These are phyloP conservation scores for Tinea semifulvella DNA, from an alignment of 2,888 invertebrate species.

Conservation along the genomic window DNA sequence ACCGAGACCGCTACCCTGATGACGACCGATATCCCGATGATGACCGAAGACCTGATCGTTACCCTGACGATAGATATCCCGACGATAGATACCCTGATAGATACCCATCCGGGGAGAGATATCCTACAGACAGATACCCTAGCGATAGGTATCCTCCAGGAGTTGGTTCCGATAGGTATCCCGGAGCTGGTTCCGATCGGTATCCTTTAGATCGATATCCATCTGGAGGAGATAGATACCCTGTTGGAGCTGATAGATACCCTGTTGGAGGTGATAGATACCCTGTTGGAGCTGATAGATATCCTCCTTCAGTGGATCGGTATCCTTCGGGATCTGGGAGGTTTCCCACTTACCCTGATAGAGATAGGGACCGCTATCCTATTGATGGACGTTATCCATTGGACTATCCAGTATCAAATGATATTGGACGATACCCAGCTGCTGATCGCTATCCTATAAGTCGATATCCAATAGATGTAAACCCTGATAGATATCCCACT, in stretches of 20 bases:
- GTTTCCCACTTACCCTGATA: slow-evolving; percentile 44
- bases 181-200: slow-evolving; percentile 43
- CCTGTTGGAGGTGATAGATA: slow-evolving; percentile 52
- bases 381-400: slow-evolving; percentile 20
- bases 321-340: slow-evolving; percentile 44
- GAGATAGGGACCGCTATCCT: slow-evolving; percentile 43
- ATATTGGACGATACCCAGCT: slow-evolving; percentile 41
- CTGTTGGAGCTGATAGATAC: slow-evolving; percentile 40
- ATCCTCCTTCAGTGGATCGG: slow-evolving; percentile 53
- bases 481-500: slow-evolving; percentile 44
- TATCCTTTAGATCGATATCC: slow-evolving; percentile 65
- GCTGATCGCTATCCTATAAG: slow-evolving; percentile 49
- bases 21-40: slow-evolving; percentile 61
- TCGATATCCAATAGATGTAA: slow-evolving; percentile 44
- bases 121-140: slow-evolving; percentile 32
- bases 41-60: slow-evolving; percentile 60
- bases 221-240: slow-evolving; percentile 48
- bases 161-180: slow-evolving; percentile 38
- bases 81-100: slow-evolving; percentile 56
- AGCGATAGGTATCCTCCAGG: slow-evolving; percentile 36
- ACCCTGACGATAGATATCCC: slow-evolving; percentile 66
- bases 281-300: slow-evolving; percentile 58
- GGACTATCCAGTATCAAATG: slow-evolving; percentile 35
- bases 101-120: slow-evolving; percentile 39
- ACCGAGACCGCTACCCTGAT: slow-evolving; percentile 53